Evolutionary conservation across 1,140 invertebrate genomes (phyloP).

Genomic region (Parapsyche elsis): DNA sequence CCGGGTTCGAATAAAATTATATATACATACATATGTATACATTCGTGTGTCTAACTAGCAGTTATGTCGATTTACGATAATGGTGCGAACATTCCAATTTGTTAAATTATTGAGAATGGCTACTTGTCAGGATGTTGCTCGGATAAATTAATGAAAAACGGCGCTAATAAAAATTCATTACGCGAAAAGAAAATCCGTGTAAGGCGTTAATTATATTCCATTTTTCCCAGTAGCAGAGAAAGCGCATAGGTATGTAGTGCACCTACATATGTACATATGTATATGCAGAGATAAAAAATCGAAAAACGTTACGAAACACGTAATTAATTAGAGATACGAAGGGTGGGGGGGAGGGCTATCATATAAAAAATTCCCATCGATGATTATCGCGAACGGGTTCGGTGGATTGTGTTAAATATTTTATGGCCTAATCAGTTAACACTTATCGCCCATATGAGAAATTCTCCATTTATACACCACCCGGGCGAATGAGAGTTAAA

Average conservation of each 20-base stretch:
- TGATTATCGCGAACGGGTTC: slow-evolving; percentile 16
- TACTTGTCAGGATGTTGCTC: not conserved
- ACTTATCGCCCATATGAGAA: slow-evolving; percentile 40
- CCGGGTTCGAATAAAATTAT: slow-evolving; percentile 18
- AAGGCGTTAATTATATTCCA: not conserved
- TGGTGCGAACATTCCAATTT: slow-evolving; percentile 19
- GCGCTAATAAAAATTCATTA: not conserved
- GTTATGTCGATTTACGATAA: slow-evolving; percentile 19
- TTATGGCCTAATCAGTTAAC: slow-evolving; percentile 41
- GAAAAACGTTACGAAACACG: not conserved
- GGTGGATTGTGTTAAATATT: slow-evolving; percentile 35
- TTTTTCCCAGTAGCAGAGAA: not conserved
- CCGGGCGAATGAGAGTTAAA: slow-evolving; percentile 23
- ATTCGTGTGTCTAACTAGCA: not conserved
- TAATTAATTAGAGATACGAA: slow-evolving; percentile 2
- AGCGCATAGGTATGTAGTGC: not conserved
- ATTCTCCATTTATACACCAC: slow-evolving; percentile 28
- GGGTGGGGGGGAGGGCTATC: not conserved
- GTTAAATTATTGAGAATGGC: slow-evolving; percentile 18
- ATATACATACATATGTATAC: not conserved
- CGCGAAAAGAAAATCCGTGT: not conserved
- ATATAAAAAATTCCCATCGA: slow-evolving; percentile 7
- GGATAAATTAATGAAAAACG: not conserved
- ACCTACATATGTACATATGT: not conserved
- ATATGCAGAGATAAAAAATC: not conserved